Percentiles rank a stretch among this genome's conserved stretches.
Conservation (phyloP, 2,113 vertebrate species). For the Megaleporinus macrocephalus region DNA sequence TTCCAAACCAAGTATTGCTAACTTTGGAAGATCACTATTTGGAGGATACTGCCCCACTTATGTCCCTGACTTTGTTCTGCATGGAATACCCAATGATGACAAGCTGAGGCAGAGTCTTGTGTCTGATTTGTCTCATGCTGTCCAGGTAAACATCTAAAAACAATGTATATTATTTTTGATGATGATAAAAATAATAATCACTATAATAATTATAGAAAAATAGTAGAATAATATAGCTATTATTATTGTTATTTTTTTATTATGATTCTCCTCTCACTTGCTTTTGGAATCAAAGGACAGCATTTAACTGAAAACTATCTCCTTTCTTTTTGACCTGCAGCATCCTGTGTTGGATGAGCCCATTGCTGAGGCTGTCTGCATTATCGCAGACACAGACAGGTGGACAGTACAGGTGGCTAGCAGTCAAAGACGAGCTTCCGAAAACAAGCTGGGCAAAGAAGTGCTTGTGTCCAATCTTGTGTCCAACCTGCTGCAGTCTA, state of each 20-base stretch:
- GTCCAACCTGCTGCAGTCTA: constrained; percentile 93
- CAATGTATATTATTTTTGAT: no score
- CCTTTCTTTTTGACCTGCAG: constrained; percentile 68
- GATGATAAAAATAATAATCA: no score
- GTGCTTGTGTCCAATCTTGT: constrained; percentile 95
- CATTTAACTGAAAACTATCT: background rate
- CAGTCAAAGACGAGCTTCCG: constrained; percentile 90
- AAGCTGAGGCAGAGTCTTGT: constrained; percentile 90
- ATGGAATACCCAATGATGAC: constrained; percentile 92
- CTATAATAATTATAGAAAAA: no score
- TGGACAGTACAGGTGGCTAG: constrained; percentile 98
- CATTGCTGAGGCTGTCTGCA: constrained; percentile 97
- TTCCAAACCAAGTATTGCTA: constrained; percentile 93
- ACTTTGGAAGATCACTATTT: constrained; percentile 95
- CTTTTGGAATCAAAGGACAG: background rate
- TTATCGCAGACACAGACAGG: constrained; percentile 96
- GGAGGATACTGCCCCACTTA: constrained; percentile 96
- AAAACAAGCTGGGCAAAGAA: constrained; percentile 94
- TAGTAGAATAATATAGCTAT: no score
- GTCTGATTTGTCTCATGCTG: constrained; percentile 91
- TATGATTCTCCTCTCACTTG: no score
- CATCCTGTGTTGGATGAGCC: constrained; percentile 98
- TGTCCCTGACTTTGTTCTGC: constrained; percentile 97
- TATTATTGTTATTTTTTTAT: background rate
- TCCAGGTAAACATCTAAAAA: constrained; percentile 94